A percentile compares a stretch with the other conserved stretches of the same genome.
phyloP scores from a whole-genome alignment of 64 coral and sea anemone species.

The Platygyra sinensis region DNA sequence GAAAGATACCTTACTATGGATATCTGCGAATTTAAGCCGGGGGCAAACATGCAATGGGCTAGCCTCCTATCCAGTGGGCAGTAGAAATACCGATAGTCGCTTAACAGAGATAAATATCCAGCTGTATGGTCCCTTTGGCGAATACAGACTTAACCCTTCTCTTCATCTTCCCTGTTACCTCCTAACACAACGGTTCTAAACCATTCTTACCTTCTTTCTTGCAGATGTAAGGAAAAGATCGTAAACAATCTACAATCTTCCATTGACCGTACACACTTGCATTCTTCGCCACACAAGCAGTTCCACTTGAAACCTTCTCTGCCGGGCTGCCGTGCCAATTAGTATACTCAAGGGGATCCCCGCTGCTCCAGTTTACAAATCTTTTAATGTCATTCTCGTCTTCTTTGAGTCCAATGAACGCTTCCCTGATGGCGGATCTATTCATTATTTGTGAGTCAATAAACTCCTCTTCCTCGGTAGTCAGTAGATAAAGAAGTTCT shows the following conservation, averaged over 20 bases:
- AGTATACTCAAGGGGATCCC: background rate
- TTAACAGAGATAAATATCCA: too few species aligned
- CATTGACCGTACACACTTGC: background rate
- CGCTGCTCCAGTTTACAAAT: background rate
- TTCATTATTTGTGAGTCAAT: background rate
- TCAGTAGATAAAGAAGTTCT: background rate
- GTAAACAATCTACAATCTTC: background rate
- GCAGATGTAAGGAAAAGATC: conserved; percentile 10
- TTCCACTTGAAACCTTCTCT: background rate
- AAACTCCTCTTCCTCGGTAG: background rate
- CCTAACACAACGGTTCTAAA: too few species aligned
- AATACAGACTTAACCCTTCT: too few species aligned
- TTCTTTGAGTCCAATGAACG: background rate
- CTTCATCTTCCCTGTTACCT: too few species aligned
- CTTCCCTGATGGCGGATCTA: background rate
- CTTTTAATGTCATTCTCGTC: background rate
- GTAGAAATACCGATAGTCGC: too few species aligned
- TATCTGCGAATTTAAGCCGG: too few species aligned
- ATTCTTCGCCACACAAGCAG: background rate
- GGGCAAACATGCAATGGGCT: too few species aligned
- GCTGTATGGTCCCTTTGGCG: too few species aligned
- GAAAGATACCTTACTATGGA: too few species aligned
- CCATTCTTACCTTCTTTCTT: background rate
- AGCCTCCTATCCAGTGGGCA: too few species aligned
- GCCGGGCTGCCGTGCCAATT: background rate